Conservation (phyloP, 2,113 vertebrate genomes). For the Pollachius pollachius region DNA sequence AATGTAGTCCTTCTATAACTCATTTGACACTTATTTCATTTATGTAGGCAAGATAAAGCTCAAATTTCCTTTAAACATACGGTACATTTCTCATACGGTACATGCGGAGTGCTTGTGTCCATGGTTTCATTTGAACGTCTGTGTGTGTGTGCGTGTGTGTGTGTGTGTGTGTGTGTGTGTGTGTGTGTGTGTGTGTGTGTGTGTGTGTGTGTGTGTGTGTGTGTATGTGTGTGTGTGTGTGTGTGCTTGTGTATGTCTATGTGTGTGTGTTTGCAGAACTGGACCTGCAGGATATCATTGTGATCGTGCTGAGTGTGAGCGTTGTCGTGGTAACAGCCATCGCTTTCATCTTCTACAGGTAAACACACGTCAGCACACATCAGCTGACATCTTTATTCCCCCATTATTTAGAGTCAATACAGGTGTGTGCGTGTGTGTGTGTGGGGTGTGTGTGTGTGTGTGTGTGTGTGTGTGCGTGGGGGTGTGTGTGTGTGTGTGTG, state of each 20-base stretch:
- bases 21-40: too few relatives aligned
- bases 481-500: background rate
- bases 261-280: constrained; percentile 59
- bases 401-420: background rate
- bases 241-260: background rate
- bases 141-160: too few relatives aligned
- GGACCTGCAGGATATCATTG: constrained; percentile 72
- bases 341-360: constrained; percentile 90
- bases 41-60: too few relatives aligned
- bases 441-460: background rate
- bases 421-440: constrained; percentile 2
- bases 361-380: constrained; percentile 25
- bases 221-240: too few relatives aligned
- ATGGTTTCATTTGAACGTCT: too few relatives aligned
- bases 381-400: background rate
- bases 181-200: too few relatives aligned
- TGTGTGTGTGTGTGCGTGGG: background rate
- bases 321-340: constrained; percentile 82
- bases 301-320: constrained; percentile 82
- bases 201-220: too few relatives aligned
- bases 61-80: background rate
- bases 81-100: background rate
- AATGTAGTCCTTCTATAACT: too few relatives aligned
- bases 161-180: too few relatives aligned
- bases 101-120: too few relatives aligned